Base-by-base conservation (phyloP, 2,797 vertebrate genomes). In the Rhynchonycteris naso region DNA sequence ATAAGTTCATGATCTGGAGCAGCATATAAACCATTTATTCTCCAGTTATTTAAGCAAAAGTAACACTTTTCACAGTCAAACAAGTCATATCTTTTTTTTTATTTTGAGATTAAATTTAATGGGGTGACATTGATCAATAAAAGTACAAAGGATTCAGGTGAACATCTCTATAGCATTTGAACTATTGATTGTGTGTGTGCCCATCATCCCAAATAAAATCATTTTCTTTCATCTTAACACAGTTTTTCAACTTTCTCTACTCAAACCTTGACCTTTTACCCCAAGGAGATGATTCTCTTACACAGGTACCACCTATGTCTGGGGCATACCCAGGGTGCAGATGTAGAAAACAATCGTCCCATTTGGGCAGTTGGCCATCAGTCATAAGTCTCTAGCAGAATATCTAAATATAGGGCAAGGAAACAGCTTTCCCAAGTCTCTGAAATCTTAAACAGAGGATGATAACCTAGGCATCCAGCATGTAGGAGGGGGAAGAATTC, bases 221-320 rank as follows among this genome's bases (percentile, higher is more conserved):
- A 43, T 43, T 43, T 43, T 43, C 43, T 43, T 43, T 43, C 43
- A 43, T 43, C 21, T 87, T 78, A 80, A 22, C 12, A 63, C 2
- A 26, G 19, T 22, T 52, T 63, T 92, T 84, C 21, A 88, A 30
- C 14, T 88, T 90, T 63, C 47, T 93, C 82, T 84, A 35, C 33
- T 79, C n/a, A 80, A 68, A 81, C 15, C n/a, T 90, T 87, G 71
- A 88, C 35, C 75, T 94, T 86, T 84, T 89, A 22, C 13, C 26
- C 28, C 35, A 79, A 76, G 26, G 22, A 92, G 54, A 63, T 43
- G 66, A 81, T 35, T n/a, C 12, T 71, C 8, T 91, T 56, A 84
- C 16, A 59, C 3, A 47, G 26, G 14, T 24, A 79, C 35, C 30
- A 33, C 11, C 71, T 87, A 58, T 93, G 30, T 22, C 24, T 26